Evolutionary conservation across 2,888 invertebrate species (phyloP), one percentile per base, ranked within the genome.

Genomic region (Eristalis pertinax): DNA sequence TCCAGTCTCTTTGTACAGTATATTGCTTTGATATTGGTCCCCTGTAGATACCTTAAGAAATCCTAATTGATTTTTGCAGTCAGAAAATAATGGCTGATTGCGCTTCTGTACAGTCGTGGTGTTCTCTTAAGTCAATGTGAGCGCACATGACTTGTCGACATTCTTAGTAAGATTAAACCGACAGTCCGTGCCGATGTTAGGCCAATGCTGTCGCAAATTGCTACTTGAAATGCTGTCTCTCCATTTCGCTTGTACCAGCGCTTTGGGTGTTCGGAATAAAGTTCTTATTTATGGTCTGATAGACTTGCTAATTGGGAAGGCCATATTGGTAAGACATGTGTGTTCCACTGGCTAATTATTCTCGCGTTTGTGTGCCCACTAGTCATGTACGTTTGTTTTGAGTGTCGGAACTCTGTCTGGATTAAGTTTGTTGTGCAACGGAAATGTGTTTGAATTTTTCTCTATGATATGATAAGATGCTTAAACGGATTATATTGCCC

Each of bases 41-140:
- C 56, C 74, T 58, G 50, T 43, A 38, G 64, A 56, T 64, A 68
- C 26, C 82, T 75, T 67, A 80, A 84, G 72, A 38, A 84, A 79
- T 80, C 79, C 79, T 80, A 87, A 87, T 87, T 87, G 87, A 87
- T 87, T 87, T 87, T 76, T 84, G 84, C 79, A 84, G 87, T 87
- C 72, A 76, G 79, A 87, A 87, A 84, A 76, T 72, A 76, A 76
- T 76, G 76, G 68, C 87, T 76, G 87, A 87, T 87, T 87, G 87
- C 19, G 50, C 50, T 83, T 35, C 67, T 76, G 58, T 26, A 50
- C 24, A 63, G 41, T 74, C 62, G 60, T 32, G 13, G 22, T 63
- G 56, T 72, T 58, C 56, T 26, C 50, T 19, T 50, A 50, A 76
- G 56, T 69, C 68, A 60, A 80, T 76, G 72, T 8, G 62, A 76